phyloP scores from a whole-genome alignment of 2,888 invertebrate genomes.

The Amphiduros pacificus region DNA sequence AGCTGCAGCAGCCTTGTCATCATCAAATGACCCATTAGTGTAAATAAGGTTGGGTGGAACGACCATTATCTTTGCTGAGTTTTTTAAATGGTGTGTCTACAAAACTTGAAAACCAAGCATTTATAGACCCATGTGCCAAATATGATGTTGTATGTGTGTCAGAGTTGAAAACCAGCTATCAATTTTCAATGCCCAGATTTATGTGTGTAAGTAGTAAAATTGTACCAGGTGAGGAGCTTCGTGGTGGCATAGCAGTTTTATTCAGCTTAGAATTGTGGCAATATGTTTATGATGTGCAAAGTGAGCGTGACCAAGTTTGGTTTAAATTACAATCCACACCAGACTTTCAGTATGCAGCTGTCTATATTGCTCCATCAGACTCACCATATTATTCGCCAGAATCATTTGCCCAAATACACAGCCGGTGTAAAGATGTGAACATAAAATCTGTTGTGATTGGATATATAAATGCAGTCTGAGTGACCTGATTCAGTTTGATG shows the following conservation, averaged over 20 bases:
- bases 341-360: neutral
- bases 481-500: no score
- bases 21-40: no score
- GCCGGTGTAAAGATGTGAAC: no score
- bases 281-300: neutral
- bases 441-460: no score
- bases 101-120: neutral
- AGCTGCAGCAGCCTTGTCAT: no score
- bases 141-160: neutral
- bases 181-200: neutral
- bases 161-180: neutral
- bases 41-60: neutral
- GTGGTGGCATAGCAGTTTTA: neutral
- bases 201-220: neutral
- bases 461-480: no score
- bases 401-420: no score
- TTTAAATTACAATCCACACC: neutral
- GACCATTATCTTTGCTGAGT: neutral
- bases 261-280: neutral
- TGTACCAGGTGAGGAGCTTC: neutral
- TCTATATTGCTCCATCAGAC: neutral
- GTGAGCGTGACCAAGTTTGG: neutral
- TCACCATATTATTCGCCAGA: neutral
- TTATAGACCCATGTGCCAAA: neutral
- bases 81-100: neutral